Conservation (phyloP, 2,797 vertebrate genomes). For the Sebastolobus alascanus region DNA sequence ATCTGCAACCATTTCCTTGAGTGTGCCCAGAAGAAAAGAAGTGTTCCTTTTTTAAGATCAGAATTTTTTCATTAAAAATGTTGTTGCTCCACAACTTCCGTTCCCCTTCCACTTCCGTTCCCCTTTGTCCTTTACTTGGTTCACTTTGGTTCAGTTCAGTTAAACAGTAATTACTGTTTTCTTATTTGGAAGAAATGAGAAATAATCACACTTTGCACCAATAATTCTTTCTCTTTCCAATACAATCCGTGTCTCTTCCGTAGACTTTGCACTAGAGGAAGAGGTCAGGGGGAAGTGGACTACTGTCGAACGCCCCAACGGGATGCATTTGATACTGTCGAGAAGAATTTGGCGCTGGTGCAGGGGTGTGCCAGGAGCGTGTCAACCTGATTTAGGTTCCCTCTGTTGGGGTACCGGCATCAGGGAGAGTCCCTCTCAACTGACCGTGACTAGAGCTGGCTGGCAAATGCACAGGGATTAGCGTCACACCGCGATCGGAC, state of each 20-base stretch:
- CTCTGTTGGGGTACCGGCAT: conserved; percentile 60
- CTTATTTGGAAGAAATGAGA: conserved; percentile 13
- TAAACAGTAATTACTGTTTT: conserved; percentile 18
- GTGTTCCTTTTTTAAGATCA: background rate
- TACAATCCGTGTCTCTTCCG: conserved; percentile 21
- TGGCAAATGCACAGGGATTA: conserved; percentile 62
- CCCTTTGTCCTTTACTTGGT: conserved; percentile 1
- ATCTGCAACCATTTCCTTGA: background rate
- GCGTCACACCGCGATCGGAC: conserved; percentile 17
- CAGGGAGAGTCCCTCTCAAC: conserved; percentile 49
- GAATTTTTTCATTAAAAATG: background rate
- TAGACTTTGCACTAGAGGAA: conserved; percentile 39
- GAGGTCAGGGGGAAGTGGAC: conserved; percentile 71
- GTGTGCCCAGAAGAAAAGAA: background rate
- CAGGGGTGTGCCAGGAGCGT: conserved; percentile 68
- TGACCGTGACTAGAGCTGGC: conserved; percentile 70
- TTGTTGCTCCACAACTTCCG: background rate
- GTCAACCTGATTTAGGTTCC: conserved; percentile 78
- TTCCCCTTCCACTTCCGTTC: background rate
- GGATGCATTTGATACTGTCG: conserved; percentile 83
- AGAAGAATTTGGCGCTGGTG: conserved; percentile 71
- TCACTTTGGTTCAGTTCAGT: conserved; percentile 11
- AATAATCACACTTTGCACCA: conserved; percentile 34
- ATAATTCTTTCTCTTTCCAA: conserved; percentile 25
- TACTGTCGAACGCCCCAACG: conserved; percentile 68